Percentiles rank a stretch among this genome's conserved stretches.
These are phyloP conservation scores for Redunca redunca DNA, from an alignment of 2,113 vertebrate species.

Conservation along the genomic window DNA sequence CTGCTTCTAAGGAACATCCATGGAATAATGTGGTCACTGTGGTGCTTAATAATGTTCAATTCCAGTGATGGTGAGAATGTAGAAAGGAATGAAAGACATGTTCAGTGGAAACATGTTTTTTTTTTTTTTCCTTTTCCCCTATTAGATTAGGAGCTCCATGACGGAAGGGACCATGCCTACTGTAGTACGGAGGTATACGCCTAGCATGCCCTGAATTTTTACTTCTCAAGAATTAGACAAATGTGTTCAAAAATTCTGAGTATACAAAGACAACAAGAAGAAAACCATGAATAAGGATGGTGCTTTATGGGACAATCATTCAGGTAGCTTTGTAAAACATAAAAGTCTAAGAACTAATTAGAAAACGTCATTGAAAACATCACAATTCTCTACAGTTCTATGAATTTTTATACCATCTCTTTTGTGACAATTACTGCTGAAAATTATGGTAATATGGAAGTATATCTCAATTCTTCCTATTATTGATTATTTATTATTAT, in stretches of 20 bases:
- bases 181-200: not conserved
- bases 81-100: slow-evolving; percentile 5
- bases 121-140: not conserved
- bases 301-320: not conserved
- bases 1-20: not conserved
- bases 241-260: not conserved
- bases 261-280: not conserved
- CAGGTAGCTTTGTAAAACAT: not conserved
- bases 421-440: not conserved
- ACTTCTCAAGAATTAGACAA: slow-evolving; percentile 1
- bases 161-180: not conserved
- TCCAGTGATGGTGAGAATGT: slow-evolving; percentile 9
- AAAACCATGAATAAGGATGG: not conserved
- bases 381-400: not conserved
- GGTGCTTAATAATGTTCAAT: not conserved
- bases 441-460: not conserved
- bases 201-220: not conserved
- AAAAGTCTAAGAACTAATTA: not conserved
- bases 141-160: not conserved
- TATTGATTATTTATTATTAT: not conserved
- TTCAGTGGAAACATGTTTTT: not conserved
- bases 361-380: not conserved
- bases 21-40: slow-evolving; percentile 1
- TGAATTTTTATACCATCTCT: not conserved
- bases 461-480: not conserved